These are phyloP conservation scores for Cosmia trapezina DNA, from an alignment of 2,888 invertebrate genomes.

Conservation along the genomic window DNA sequence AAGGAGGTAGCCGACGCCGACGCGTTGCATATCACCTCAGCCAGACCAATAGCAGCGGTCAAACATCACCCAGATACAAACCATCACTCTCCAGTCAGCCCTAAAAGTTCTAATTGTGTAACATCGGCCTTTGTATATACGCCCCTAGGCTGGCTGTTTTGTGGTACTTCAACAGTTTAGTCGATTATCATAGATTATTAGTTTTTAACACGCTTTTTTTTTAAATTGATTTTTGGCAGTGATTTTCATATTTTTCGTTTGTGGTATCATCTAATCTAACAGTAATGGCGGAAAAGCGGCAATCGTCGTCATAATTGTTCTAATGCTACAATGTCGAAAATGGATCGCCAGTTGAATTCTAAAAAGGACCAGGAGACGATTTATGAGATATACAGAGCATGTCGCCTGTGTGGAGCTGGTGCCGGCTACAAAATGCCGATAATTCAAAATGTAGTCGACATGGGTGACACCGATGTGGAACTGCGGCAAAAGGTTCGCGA, in stretches of 20 bases:
- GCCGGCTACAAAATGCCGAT: conserved; percentile 90
- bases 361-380: conserved; percentile 81
- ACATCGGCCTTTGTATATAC: too few species aligned
- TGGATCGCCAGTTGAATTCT: conserved; percentile 74
- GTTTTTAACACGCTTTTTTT: too few species aligned
- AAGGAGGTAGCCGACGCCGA: too few species aligned
- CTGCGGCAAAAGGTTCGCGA: conserved; percentile 85
- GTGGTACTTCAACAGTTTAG: conserved; percentile 8
- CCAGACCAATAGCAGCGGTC: too few species aligned
- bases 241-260: conserved; percentile 2
- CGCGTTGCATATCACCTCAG: too few species aligned
- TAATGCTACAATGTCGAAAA: conserved; percentile 66
- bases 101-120: too few species aligned
- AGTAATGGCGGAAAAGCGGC: conserved; percentile 72
- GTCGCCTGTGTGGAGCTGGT: conserved; percentile 87
- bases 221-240: conserved; percentile 3
- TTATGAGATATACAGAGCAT: conserved; percentile 86
- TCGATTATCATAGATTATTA: not conserved
- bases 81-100: too few species aligned
- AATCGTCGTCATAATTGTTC: conserved; percentile 59
- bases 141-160: not conserved
- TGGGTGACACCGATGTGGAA: conserved; percentile 78
- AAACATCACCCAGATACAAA: too few species aligned
- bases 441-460: conserved; percentile 81
- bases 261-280: conserved; percentile 61